A percentile compares a stretch with the other conserved stretches of the same genome.
Evolutionary conservation across 2,113 vertebrate species (phyloP).

Genomic region (Tricholaema leucomelas): DNA sequence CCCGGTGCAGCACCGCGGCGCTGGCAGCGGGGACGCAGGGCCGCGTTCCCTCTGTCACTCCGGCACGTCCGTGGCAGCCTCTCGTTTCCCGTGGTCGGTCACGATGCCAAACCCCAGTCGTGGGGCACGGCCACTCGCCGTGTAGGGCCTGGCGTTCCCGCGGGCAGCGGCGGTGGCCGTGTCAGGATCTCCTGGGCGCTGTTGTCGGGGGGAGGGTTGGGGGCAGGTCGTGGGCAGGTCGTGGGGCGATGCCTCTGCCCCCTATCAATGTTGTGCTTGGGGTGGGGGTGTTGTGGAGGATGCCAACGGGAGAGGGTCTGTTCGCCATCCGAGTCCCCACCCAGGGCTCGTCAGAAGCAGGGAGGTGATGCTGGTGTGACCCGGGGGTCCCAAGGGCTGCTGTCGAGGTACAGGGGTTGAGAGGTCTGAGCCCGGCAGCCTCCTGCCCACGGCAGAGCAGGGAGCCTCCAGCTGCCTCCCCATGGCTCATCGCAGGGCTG

Average conservation of each 20-base stretch:
- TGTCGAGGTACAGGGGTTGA: neutral
- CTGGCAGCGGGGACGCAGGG: neutral
- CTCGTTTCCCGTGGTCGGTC: rapidly evolving
- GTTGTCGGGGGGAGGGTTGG: neutral
- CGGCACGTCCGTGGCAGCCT: neutral
- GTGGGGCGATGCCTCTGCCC: neutral
- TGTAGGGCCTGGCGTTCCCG: rapidly evolving
- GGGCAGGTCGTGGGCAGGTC: no score
- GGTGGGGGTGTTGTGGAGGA: neutral
- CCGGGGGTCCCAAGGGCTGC: neutral
- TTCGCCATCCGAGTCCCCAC: neutral
- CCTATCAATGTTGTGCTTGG: rapidly evolving
- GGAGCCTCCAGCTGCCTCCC: neutral
- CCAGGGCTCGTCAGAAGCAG: rapidly evolving
- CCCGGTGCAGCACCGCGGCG: neutral
- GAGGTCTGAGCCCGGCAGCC: no score
- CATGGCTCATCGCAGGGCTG: neutral
- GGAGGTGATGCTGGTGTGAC: neutral
- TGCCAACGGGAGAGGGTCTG: rapidly evolving
- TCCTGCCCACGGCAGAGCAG: neutral
- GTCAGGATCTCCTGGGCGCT: rapidly evolving
- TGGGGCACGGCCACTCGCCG: rapidly evolving
- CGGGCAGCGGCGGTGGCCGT: neutral
- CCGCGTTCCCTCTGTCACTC: neutral
- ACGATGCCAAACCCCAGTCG: neutral